Evolutionary conservation across 2,113 vertebrate species (phyloP), one percentile per base, ranked within the genome.

Genomic region (Tor tambroides): DNA sequence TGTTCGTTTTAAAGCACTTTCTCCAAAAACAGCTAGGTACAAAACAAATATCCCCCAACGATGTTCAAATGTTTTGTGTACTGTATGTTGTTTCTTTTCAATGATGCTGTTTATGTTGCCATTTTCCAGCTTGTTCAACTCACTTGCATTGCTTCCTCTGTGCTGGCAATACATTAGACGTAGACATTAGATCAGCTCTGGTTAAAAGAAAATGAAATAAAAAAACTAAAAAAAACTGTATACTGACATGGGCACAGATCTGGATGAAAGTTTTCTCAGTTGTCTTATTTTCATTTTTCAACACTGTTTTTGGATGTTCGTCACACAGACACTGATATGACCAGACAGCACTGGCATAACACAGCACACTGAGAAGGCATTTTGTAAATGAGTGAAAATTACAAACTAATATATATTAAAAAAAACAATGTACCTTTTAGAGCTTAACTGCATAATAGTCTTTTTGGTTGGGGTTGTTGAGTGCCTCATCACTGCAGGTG

Each of bases 241-340:
- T 51, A 71, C 43, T 74, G 79, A 85, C 54, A 80, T 49, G 81
- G 90, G 86, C 61, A 85, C 88, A 87, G 89, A 85, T 85, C 88
- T 89, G 90, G 88, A 89, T 54, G 69, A 88, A 90, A 80, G 87
- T 76, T 71, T 87, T 83, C 43, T 85, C 78, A 72, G 59, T 87
- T 86, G 82, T 87, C 67, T 74, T 54, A 21, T 49, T n/a, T 89
- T 79, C 46, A 35, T 78, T 80, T 79, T 69, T 54, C 41, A 51
- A 69, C 61, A 67, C 80, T 80, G 76, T 78, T 65, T 85, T 79
- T 78, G 46, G 74, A 46, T 65, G 79, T 82, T 82, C 7, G 63
- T 71, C 81, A 71, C 80, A 71, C 26, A 69, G 41, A 83, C 80
- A 83, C 81, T 83, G 81, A 83, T 32, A 83, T 51, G 81, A 83